Base-by-base conservation (phyloP, 2,113 vertebrate species). In the Cephalopterus ornatus region DNA sequence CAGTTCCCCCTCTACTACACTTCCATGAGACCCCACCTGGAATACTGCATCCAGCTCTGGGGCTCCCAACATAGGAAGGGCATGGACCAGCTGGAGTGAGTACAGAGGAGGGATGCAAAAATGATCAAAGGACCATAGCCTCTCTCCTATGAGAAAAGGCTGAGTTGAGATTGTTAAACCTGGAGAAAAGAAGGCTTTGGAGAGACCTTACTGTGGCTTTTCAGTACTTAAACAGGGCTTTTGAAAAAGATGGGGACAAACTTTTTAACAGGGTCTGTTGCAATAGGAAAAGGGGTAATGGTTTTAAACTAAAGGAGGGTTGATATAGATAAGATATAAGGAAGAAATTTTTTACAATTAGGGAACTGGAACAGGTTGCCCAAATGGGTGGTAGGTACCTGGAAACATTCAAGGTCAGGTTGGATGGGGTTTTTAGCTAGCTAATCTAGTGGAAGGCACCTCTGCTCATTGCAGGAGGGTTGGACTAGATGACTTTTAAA, bases 31-130 rank as follows among this genome's bases (percentile, higher is more conserved):
- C 2, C 5, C 11, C 26, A 18, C 18, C 49, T 75, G 11, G 12
- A 80, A 19, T 13, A 5, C 26, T 41, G 22, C 5, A 18, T 47
- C 21, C 56, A 37, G 7, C 11, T 67, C 16, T 9, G 47, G 20
- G 22, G 16, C 10, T 30, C n/a, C 16, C 42, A 58, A 1, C 2
- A 7, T 0, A 46, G 7, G 6, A n/a, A 35, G 33, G n/a, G 21
- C 5, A 26, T 24, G 22, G 37, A 33, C 18, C 42, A 52, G 55
- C 16, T 41, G 5, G 14, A 52, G 4, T 16, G 9, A 49, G 16
- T 22, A 63, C 58, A 42, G 63, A 65, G 32, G 39, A 85, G 13
- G 30, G 13, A 6, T 15, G 41, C 11, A 33, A 42, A 71, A 41
- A 33, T 30, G 1, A 8, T 41, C 13, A 16, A 17, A 47, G 13